Percentiles rank a stretch among this genome's conserved stretches.
Evolutionary conservation across 2,797 vertebrate species (phyloP).

Genomic region (Paramormyrops hopkinsi): DNA sequence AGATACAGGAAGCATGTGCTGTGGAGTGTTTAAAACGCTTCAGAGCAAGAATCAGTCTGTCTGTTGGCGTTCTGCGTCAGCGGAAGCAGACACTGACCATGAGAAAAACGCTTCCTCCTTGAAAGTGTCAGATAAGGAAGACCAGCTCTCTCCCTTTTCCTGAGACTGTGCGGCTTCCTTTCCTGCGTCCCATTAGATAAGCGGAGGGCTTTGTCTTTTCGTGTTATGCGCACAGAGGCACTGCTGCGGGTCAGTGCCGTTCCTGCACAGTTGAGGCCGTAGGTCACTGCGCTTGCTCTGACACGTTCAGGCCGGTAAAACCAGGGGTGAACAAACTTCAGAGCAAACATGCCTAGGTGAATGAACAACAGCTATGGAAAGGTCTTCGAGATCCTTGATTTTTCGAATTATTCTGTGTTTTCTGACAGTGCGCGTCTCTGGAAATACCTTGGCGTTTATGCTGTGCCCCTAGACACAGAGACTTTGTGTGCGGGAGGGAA

Average conservation of each 20-base stretch:
- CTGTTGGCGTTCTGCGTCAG: background rate
- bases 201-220: background rate
- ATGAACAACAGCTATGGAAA: background rate
- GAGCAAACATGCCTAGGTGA: background rate
- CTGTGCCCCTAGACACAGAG: background rate
- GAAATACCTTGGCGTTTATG: background rate
- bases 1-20: background rate
- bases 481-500: background rate
- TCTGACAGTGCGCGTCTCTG: background rate
- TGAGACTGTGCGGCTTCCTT: slow-evolving; percentile 22
- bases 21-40: background rate
- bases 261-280: background rate
- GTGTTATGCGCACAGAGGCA: slow-evolving; percentile 2
- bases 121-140: background rate
- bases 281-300: background rate
- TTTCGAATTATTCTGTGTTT: background rate
- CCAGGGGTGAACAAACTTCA: background rate
- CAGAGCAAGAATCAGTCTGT: background rate
- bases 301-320: background rate
- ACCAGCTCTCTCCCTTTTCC: background rate
- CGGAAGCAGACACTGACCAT: background rate
- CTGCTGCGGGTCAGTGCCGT: background rate
- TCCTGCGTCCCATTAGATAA: slow-evolving; percentile 38
- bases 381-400: background rate
- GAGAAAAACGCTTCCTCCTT: background rate